Evolutionary conservation across 2,888 invertebrate genomes (phyloP), one percentile per base, ranked within the genome.

Genomic region (Holacanthella duospinosa): DNA sequence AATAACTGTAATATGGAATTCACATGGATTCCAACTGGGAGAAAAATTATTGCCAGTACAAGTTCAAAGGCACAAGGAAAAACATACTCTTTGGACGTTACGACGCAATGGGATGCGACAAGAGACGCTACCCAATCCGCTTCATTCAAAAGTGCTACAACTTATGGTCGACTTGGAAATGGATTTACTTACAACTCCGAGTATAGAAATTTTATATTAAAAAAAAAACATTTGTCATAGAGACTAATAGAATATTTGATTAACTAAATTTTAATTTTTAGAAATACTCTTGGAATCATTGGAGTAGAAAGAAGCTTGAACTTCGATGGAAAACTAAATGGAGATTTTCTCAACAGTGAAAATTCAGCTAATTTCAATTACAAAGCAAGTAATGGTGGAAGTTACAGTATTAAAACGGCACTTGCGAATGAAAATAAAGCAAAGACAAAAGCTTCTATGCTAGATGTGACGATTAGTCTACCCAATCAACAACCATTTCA

Each of bases 291-390:
- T 26, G 28, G 12, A 53, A 27, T 61, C 54, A 3, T 56, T 26
- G 25, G 53, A 43, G 2, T 24, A 54, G 4, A 3, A 21, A 29
- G 48, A 36, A 19, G 61, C n/a, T 65, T 79, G 0, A 81, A 82
- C 64, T 75, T 75, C 28, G 82, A 78, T 66, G 82, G 80, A 0
- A 76, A 77, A 2, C 72, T 78, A 0, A 77, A 78, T 26, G 77
- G 82, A 0, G 77, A 78, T 19, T 73, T 77, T 0, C 73, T 75
- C 6, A 76, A 80, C 1, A 83, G 82, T 24, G 71, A 71, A 66
- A 66, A 64, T 56, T 63, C 60, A 25, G 61, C 59, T 26, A 69
- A 69, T 55, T n/a, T 68, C 21, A 61, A 55, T 19, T 66, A 64
- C 58, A 61, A 43, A 9, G 60, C 64, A 1, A 61, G 61, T 21